Base-by-base conservation (phyloP, 2,797 vertebrate species). In the Tokudaia tokunoshimensis region DNA sequence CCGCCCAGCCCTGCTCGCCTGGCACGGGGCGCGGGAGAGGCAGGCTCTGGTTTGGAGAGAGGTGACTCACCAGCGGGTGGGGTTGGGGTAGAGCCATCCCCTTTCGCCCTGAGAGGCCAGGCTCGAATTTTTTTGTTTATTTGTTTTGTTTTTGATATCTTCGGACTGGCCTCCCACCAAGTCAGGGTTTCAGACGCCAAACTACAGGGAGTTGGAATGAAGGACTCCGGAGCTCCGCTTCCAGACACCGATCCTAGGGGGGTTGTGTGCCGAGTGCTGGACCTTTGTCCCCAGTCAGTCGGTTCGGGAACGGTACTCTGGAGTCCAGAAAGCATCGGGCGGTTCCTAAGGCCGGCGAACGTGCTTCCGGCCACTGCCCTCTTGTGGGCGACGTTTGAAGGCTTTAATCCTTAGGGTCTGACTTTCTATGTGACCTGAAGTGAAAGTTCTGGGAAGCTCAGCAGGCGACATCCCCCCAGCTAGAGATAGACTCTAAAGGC, bases 11-110 rank as follows among this genome's bases (percentile, higher is more conserved):
- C 94, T 63, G 85, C 82, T 47, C 13, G 50, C 89, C 79, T 92
- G 97, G 98, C 95, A 92, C 76, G 1, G 76, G 44, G 92, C 88
- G 88, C 95, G 26, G 97, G 96, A 92, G 94, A 94, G 97, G 90
- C 93, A 34, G 94, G 91, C 90, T 41, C 92, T 70, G 78, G 63
- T 92, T 94, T 70, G 74, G 92, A 95, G 94, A 94, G 96, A 89
- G 93, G 87, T 96, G 96, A 96, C 96, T 97, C 96, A 96, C 72
- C 79, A 70, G 89, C 88, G 97, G 97, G 97, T 95, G 97, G 97
- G 91, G 93, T n/a, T 41, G 92, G 84, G 94, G 47, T 86, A 94
- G 59, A 84, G 95, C 96, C 92, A 80, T 78, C 96, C 67, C 37
- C 34, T 72, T 79, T 76, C 52, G 22, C 74, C 80, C 97, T 61